Evolutionary conservation across 2,113 vertebrate genomes (phyloP), one percentile per base, ranked within the genome.

Genomic region (Aphelocoma coerulescens): DNA sequence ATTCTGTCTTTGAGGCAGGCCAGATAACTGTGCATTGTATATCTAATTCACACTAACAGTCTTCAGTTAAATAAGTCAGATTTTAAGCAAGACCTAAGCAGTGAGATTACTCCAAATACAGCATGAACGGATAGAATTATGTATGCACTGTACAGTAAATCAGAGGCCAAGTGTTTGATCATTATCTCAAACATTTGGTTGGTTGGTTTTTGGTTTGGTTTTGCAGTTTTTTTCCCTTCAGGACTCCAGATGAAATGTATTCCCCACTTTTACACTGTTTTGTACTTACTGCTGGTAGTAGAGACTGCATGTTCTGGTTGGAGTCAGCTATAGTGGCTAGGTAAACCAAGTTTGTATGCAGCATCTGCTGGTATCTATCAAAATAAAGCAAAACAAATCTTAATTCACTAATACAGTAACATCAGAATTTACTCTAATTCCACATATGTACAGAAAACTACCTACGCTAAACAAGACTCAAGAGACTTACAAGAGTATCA

Each of bases 301-400:
- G 98, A 96, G 99, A 98, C 97, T 99, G 99, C 99, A 99, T 99
- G 97, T 99, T 99, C 97, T 99, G 99, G 98, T 99, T 99, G 85
- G 99, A 99, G 97, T 99, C 99, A 98, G 99, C 99, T 98, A 99
- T 99, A 78, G 99, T 99, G 37, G 99, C 99, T 97, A 99, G 98
- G 97, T 99, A 99, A 92, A 99, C 99, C 98, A 99, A 96, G 97
- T 99, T 99, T 97, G 99, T 99, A 97, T 99, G 99, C 92, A 99
- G 98, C 98, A 99, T 99, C 97, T 99, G 99, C 91, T 99, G 99
- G 97, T 99, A 99, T 95, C 99, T 99, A 96, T 44, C 85, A 91
- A 97, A 94, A 84, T 23, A 94, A 46, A 85, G 59, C 58, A 95
- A 80, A 88, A 62, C 15, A 80, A 19, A 46, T 57, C 21, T 83